Evolutionary conservation across 1,140 invertebrate genomes (phyloP), one percentile per base, ranked within the genome.

Genomic region (Dryas iulia): DNA sequence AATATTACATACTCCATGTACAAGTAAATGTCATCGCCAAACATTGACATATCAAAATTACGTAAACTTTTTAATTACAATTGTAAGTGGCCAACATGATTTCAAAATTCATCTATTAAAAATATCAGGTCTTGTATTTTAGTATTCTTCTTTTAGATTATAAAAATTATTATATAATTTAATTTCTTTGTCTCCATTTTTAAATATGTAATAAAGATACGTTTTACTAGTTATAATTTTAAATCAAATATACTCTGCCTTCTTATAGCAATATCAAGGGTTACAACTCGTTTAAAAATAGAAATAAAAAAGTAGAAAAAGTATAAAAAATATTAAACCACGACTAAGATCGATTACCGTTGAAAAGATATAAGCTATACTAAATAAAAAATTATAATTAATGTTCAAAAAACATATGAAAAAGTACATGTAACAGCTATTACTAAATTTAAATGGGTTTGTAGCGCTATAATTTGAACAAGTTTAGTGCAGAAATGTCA

Each of bases 21-120:
- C n/a, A 18, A 39, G 33, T 52, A 76, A 76, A 78, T 76, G 77
- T 78, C 74, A 78, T 72, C 59, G 62, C 61, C 58, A 76, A 72
- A 64, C 39, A 62, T 57, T 76, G 74, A 76, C 74, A 66, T 70
- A 66, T 31, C 33, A 18, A 39, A 39, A 39, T 39, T 39, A 39
- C 33, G 33, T 39, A 39, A 39, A 14, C n/a, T 39, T 39, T 39
- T 39, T 39, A 39, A 39, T 39, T 39, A 39, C 7, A 39, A 14
- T 39, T 14, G n/a, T 14, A 39, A 39, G 33, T 39, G 33, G 33
- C 33, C 33, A 14, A 39, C 33, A 14, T n/a, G n/a, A n/a, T n/a
- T n/a, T n/a, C n/a, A n/a, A n/a, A n/a, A n/a, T n/a, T n/a, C n/a
- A n/a, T n/a, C n/a, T n/a, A n/a, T n/a, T n/a, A n/a, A n/a, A n/a